Evolutionary conservation across 2,888 invertebrate species (phyloP).

Genomic region (Thumatha senex): DNA sequence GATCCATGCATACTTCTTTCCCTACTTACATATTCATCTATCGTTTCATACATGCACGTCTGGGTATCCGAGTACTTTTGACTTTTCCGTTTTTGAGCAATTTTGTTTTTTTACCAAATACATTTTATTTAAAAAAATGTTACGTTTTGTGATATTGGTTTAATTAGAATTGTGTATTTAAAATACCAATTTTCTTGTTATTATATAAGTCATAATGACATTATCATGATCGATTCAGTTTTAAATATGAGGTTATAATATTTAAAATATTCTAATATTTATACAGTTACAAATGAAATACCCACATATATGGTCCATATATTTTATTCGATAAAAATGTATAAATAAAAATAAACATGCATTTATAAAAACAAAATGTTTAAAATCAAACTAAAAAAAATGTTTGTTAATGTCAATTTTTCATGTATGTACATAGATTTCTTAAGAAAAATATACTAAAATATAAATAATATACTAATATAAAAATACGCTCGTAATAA

Average conservation of each 20-base stretch:
- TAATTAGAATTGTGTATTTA: slow-evolving; percentile 13
- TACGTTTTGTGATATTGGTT: slow-evolving; percentile 28
- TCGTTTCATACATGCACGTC: no score
- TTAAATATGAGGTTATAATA: background rate
- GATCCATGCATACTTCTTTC: no score
- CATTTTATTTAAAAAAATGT: no score
- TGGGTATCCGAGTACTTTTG: no score
- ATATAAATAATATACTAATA: no score
- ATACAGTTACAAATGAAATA: background rate
- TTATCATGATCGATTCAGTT: background rate
- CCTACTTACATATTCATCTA: no score
- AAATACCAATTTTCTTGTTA: background rate
- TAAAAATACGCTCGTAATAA: no score
- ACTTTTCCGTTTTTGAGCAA: no score
- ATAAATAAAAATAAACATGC: background rate
- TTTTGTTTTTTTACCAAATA: no score
- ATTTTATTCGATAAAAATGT: background rate
- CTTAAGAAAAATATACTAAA: background rate
- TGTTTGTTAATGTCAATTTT: background rate
- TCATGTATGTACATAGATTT: background rate
- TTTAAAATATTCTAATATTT: background rate
- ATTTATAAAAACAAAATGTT: background rate
- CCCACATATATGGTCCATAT: background rate
- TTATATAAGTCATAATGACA: background rate
- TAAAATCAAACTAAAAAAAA: slow-evolving; percentile 9